A percentile compares a stretch with the other conserved stretches of the same genome.
Conservation (phyloP, 2,113 vertebrate species). For the Orycteropus afer region DNA sequence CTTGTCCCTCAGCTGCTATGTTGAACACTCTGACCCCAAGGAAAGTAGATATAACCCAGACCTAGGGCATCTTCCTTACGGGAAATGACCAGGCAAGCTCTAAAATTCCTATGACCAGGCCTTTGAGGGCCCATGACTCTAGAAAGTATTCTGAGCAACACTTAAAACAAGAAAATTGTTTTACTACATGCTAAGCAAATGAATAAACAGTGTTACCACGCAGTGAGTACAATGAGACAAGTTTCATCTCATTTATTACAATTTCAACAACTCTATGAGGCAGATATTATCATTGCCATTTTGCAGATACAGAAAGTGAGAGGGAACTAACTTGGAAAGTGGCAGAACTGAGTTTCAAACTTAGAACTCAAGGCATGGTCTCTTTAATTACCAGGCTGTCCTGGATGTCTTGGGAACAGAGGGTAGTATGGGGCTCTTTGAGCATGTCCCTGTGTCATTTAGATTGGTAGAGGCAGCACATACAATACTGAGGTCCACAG, state of each 20-base stretch:
- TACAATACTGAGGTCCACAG: neutral
- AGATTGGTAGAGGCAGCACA: neutral
- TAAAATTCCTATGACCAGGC: neutral
- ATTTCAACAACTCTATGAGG: conserved; percentile 3
- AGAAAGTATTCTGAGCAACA: conserved; percentile 47
- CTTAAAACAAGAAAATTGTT: conserved; percentile 45
- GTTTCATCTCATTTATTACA: conserved; percentile 27
- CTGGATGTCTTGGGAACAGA: neutral
- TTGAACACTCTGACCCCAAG: neutral
- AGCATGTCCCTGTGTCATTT: neutral
- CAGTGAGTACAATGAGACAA: neutral
- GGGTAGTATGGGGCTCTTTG: neutral
- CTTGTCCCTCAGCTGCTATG: neutral
- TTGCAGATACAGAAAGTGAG: conserved; percentile 26
- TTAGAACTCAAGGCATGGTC: neutral
- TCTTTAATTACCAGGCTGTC: neutral
- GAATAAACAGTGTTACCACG: neutral
- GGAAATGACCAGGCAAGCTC: neutral
- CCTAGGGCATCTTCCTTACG: neutral
- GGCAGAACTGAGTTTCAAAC: conserved; percentile 36
- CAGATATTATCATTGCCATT: conserved; percentile 3
- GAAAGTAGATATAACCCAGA: conserved; percentile 15
- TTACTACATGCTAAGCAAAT: neutral
- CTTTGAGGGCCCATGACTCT: neutral
- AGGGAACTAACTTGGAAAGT: neutral